A percentile compares a stretch with the other conserved stretches of the same genome.
Conservation (phyloP, 1,140 invertebrate species). For the Eufriesea mexicana region DNA sequence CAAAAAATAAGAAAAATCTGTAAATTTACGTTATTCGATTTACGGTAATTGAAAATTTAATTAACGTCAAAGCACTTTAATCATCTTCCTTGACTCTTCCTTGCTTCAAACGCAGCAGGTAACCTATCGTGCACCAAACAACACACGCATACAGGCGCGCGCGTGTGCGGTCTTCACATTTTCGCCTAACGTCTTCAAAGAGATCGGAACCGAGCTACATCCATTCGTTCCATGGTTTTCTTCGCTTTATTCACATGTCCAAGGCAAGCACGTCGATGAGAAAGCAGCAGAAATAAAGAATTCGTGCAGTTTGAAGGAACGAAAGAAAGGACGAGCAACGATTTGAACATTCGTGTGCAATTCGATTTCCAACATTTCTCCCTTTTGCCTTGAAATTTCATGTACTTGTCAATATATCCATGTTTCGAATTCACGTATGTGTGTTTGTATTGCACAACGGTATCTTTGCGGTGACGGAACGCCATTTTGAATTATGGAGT, state of each 20-base stretch:
- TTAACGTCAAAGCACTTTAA: background rate
- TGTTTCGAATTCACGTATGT: no score
- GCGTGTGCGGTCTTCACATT: background rate
- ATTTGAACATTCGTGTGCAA: background rate
- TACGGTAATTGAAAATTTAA: background rate
- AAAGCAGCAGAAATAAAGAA: background rate
- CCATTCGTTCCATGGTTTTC: background rate
- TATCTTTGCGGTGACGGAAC: no score
- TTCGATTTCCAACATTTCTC: background rate
- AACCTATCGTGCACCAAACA: background rate
- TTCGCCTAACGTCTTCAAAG: background rate
- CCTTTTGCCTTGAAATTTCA: no score
- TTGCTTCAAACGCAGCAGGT: no score
- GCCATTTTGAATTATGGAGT: no score
- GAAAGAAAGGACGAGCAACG: background rate
- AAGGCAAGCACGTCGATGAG: background rate
- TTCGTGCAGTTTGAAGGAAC: no score
- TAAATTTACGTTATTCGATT: no score
- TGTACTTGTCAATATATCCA: no score
- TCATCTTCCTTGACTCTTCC: background rate
- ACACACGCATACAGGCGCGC: no score
- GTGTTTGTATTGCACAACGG: no score
- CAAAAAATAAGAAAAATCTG: no score
- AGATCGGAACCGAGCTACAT: background rate
- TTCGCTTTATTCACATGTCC: background rate